phyloP scores from a whole-genome alignment of 2,888 invertebrate species.

The Sinelater perroti region DNA sequence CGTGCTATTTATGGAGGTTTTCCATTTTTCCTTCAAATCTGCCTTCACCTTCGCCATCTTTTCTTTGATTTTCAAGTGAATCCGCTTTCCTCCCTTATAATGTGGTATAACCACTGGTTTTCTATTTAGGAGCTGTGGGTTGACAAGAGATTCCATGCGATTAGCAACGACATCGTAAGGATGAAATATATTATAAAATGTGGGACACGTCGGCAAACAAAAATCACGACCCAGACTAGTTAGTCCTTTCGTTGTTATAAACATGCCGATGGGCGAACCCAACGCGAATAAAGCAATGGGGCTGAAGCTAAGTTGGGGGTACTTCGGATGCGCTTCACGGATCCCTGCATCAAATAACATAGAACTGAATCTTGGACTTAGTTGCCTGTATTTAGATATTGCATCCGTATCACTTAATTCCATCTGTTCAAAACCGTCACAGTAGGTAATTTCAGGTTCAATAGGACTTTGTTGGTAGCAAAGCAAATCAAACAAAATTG shows the following conservation, averaged over 20 bases:
- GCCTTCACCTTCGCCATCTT: constrained; percentile 90
- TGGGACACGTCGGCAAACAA: constrained; percentile 85
- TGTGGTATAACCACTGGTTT: constrained; percentile 93
- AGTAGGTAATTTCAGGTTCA: not conserved
- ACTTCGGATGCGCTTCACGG: not conserved
- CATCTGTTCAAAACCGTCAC: not conserved
- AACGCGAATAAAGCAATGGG: constrained; percentile 89
- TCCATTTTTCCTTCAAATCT: constrained; percentile 82
- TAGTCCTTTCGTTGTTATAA: constrained; percentile 91
- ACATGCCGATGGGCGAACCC: constrained; percentile 89
- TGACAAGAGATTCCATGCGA: constrained; percentile 89
- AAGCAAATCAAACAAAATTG: constrained; percentile 92
- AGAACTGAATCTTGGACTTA: constrained; percentile 3
- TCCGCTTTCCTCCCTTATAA: constrained; percentile 94
- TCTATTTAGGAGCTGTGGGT: constrained; percentile 74
- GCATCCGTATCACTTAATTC: not conserved
- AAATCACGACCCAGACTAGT: constrained; percentile 85
- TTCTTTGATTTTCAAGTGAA: constrained; percentile 89
- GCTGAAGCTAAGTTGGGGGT: constrained; percentile 78
- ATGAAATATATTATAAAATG: constrained; percentile 96
- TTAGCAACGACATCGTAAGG: constrained; percentile 96
- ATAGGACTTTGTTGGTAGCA: constrained; percentile 72
- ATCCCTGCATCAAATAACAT: not conserved
- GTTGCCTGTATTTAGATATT: not conserved
- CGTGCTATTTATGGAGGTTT: not conserved